Conservation (phyloP, 2,888 invertebrate genomes). For the Pogonocherus hispidulus region DNA sequence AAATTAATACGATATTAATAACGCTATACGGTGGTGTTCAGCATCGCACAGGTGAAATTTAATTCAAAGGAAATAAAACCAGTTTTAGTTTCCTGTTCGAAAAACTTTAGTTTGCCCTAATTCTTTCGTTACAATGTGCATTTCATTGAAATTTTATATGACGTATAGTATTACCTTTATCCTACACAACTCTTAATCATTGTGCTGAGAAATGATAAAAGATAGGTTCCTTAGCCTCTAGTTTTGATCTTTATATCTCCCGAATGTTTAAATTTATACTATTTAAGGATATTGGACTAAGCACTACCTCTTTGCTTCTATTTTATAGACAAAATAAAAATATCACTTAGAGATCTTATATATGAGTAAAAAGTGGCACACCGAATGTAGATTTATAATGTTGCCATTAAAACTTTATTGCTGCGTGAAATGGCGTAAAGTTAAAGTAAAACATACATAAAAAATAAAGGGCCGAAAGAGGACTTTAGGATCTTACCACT, state of each 20-base stretch:
- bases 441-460: too few species aligned
- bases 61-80: constrained; percentile 52
- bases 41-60: constrained; percentile 52
- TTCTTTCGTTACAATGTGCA: constrained; percentile 48
- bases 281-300: not conserved
- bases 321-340: too few species aligned
- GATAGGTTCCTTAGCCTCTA: constrained; percentile 18
- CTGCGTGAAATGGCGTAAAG: too few species aligned
- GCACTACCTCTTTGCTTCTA: too few species aligned
- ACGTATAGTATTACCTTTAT: constrained; percentile 32
- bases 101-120: constrained; percentile 52
- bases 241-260: constrained; percentile 11
- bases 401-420: too few species aligned
- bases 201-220: constrained; percentile 19
- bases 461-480: too few species aligned
- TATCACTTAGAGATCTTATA: too few species aligned
- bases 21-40: constrained; percentile 34
- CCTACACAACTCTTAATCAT: constrained; percentile 30
- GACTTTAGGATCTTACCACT: too few species aligned
- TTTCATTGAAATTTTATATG: constrained; percentile 47
- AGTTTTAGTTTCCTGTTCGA: constrained; percentile 55
- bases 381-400: too few species aligned
- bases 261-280: not conserved
- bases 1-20: constrained; percentile 44
- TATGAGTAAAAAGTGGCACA: too few species aligned